Conservation (phyloP, 2,888 invertebrate species). For the Orthonychiurus folsomi region DNA sequence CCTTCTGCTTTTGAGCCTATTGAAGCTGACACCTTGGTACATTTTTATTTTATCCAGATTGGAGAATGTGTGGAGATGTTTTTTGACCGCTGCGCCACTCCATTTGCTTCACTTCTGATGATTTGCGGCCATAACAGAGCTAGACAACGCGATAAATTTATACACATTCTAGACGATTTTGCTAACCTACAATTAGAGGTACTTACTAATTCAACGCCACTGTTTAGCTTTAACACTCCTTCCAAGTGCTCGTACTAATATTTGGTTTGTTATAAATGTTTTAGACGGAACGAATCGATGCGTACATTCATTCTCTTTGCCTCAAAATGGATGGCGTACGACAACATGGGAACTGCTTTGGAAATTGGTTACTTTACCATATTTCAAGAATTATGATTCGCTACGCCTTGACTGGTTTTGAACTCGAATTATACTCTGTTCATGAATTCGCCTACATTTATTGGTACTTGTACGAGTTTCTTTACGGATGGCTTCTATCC, state of each 20-base stretch:
- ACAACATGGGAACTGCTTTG: constrained; percentile 73
- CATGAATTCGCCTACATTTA: constrained; percentile 71
- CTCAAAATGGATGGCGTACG: constrained; percentile 59
- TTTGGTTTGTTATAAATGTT: constrained; percentile 29
- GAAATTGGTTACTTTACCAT: constrained; percentile 92
- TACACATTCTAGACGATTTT: constrained; percentile 80
- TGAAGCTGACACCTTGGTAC: not conserved
- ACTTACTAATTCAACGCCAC: constrained; percentile 15
- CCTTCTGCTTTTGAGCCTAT: not conserved
- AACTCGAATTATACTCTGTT: constrained; percentile 86
- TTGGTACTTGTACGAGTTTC: constrained; percentile 85
- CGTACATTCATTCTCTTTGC: constrained; percentile 61
- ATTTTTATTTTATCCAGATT: constrained; percentile 50
- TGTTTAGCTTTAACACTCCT: not conserved
- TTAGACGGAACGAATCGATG: constrained; percentile 83
- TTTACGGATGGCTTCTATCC: constrained; percentile 88
- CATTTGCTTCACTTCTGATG: constrained; percentile 76
- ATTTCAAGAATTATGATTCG: constrained; percentile 85
- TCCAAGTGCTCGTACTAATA: not conserved
- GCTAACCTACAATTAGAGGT: constrained; percentile 87
- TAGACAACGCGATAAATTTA: constrained; percentile 86
- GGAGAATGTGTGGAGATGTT: constrained; percentile 84
- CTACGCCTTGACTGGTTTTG: constrained; percentile 86
- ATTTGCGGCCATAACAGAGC: constrained; percentile 92
- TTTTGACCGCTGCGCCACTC: constrained; percentile 72